phyloP scores from a whole-genome alignment of 2,888 invertebrate species.

The Teleogryllus oceanicus region DNA sequence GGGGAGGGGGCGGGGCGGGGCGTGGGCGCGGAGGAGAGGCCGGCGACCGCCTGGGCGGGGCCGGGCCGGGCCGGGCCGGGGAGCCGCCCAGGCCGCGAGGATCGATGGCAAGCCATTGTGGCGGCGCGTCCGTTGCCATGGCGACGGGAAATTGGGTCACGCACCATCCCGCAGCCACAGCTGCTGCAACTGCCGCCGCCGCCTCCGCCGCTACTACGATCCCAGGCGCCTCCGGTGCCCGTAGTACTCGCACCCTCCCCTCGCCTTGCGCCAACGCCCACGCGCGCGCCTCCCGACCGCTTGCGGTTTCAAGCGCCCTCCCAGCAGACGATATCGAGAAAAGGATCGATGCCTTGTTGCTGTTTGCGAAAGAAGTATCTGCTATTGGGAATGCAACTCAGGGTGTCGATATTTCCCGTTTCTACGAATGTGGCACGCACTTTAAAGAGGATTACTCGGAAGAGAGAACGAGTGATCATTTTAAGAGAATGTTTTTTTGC shows the following conservation, averaged over 20 bases:
- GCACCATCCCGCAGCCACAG: background rate
- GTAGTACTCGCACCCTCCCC: background rate
- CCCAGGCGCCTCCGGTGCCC: background rate
- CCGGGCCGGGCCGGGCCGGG: background rate
- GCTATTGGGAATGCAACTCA: too few relatives aligned
- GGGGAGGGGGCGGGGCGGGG: background rate
- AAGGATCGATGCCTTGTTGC: too few relatives aligned
- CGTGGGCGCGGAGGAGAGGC: background rate
- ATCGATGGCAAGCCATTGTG: background rate
- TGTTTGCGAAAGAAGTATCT: too few relatives aligned
- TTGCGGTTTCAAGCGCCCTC: too few relatives aligned
- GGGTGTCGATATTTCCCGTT: too few relatives aligned
- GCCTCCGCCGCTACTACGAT: background rate
- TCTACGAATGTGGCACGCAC: too few relatives aligned
- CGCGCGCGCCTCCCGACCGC: background rate
- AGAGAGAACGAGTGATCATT: too few relatives aligned
- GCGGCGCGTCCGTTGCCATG: slow-evolving; percentile 6
- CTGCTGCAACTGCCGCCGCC: background rate
- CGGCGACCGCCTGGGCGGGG: background rate
- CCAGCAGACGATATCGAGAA: too few relatives aligned
- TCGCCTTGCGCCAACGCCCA: background rate
- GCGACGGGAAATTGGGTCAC: background rate
- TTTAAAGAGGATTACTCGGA: too few relatives aligned
- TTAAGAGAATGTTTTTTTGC: too few relatives aligned
- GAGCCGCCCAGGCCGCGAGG: background rate